Evolutionary conservation across 2,888 invertebrate species (phyloP).

Genomic region (Oxytorus armatus): DNA sequence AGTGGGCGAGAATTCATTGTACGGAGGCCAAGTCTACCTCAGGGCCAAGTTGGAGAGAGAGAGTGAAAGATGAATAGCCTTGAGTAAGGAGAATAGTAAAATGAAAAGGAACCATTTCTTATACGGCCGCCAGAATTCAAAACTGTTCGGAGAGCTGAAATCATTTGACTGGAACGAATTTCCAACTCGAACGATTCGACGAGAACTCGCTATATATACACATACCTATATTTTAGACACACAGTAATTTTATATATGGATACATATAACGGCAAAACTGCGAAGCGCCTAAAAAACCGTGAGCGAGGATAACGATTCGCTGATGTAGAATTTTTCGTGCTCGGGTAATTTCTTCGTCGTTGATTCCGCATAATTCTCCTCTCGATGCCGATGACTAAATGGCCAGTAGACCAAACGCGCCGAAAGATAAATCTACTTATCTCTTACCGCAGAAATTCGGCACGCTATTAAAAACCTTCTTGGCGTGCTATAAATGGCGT

Average conservation of each 20-base stretch:
- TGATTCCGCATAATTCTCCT: constrained; percentile 59
- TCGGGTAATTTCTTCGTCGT: constrained; percentile 53
- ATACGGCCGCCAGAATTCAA: constrained; percentile 56
- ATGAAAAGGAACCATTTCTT: constrained; percentile 58
- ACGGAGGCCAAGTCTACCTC: constrained; percentile 31
- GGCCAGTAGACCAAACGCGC: constrained; percentile 13
- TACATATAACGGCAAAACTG: constrained; percentile 6
- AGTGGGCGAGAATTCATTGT: constrained; percentile 49
- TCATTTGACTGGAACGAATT: constrained; percentile 65
- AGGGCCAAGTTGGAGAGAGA: constrained; percentile 32
- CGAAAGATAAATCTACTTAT: constrained; percentile 53
- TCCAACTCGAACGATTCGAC: constrained; percentile 59
- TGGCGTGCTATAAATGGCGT: constrained; percentile 32
- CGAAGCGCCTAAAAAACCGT: constrained; percentile 38
- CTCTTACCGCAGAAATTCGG: constrained; percentile 39
- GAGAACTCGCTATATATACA: constrained; percentile 29
- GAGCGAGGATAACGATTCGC: constrained; percentile 56
- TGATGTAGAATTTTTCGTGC: constrained; percentile 65
- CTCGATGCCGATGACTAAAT: constrained; percentile 28
- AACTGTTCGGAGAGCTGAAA: constrained; percentile 39
- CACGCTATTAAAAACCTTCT: constrained; percentile 25
- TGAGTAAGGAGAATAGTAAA: constrained; percentile 42
- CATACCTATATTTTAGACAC: not conserved
- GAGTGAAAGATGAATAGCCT: constrained; percentile 25
- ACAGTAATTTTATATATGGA: constrained; percentile 1